Percentiles rank a stretch among this genome's conserved stretches.
These are phyloP conservation scores for Epinephelus awoara DNA, from an alignment of 2,797 vertebrate genomes.

Conservation along the genomic window DNA sequence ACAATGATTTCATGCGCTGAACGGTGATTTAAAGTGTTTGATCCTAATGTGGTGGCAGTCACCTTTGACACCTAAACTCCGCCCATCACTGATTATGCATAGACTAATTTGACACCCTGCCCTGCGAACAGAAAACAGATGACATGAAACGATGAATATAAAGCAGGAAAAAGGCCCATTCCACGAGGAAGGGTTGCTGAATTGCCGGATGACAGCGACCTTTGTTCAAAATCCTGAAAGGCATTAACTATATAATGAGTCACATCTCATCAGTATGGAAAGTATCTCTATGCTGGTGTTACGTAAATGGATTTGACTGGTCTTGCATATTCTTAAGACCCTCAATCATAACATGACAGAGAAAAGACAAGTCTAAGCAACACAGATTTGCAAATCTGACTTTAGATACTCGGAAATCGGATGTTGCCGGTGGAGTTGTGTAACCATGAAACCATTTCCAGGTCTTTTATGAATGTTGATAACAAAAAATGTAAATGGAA, in stretches of 20 bases:
- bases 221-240: conserved; percentile 67
- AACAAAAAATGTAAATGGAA: not conserved
- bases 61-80: conserved; percentile 66
- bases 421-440: conserved; percentile 10
- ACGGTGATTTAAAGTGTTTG: conserved; percentile 56
- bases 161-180: conserved; percentile 42
- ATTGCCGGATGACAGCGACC: conserved; percentile 56
- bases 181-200: conserved; percentile 44
- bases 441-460: conserved; percentile 2
- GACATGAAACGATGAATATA: conserved; percentile 67
- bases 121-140: conserved; percentile 53
- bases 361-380: conserved; percentile 25
- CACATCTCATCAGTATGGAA: conserved; percentile 56
- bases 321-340: conserved; percentile 34
- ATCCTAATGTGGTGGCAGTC: conserved; percentile 48
- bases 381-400: conserved; percentile 23
- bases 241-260: conserved; percentile 67
- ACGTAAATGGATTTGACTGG: conserved; percentile 44
- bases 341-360: conserved; percentile 34
- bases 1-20: conserved; percentile 21
- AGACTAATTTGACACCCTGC: conserved; percentile 54
- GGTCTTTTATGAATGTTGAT: conserved; percentile 5
- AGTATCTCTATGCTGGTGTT: conserved; percentile 34
- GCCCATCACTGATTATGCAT: conserved; percentile 67
- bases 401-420: not conserved